Conservation (phyloP, 1,140 invertebrate genomes). For the Arion vulgaris region DNA sequence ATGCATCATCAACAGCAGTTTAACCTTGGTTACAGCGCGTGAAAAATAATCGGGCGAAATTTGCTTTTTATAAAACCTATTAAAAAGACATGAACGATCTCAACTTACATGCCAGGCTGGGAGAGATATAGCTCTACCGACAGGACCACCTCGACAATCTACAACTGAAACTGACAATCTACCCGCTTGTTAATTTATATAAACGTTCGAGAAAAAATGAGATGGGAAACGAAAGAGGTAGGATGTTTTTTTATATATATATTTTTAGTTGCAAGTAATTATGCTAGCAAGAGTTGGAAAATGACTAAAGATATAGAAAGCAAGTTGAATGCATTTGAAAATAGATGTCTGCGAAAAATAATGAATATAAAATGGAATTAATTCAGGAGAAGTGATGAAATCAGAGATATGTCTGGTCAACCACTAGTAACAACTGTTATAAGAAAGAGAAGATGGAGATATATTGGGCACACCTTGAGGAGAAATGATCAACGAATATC, state of each 20-base stretch:
- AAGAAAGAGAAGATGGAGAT: no score
- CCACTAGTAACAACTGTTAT: no score
- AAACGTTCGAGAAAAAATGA: background rate
- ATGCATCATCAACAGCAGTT: background rate
- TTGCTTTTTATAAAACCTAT: slow-evolving; percentile 8
- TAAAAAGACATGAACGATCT: slow-evolving; percentile 29
- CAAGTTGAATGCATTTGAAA: no score
- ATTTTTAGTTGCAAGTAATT: no score
- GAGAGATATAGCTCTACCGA: background rate
- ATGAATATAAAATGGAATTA: no score
- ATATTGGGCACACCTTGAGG: no score
- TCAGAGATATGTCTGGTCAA: no score
- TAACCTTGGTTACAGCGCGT: background rate
- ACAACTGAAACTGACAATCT: background rate
- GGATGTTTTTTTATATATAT: background rate
- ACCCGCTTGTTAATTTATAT: background rate
- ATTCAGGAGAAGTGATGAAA: no score
- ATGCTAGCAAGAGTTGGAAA: no score
- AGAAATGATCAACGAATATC: no score
- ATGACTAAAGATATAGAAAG: no score
- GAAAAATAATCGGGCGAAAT: background rate
- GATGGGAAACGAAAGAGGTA: background rate
- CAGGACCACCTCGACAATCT: slow-evolving; percentile 17
- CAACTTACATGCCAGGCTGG: slow-evolving; percentile 8
- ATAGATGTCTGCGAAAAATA: no score